Conservation (phyloP, 1,140 invertebrate species). For the Elymnias hypermnestra region DNA sequence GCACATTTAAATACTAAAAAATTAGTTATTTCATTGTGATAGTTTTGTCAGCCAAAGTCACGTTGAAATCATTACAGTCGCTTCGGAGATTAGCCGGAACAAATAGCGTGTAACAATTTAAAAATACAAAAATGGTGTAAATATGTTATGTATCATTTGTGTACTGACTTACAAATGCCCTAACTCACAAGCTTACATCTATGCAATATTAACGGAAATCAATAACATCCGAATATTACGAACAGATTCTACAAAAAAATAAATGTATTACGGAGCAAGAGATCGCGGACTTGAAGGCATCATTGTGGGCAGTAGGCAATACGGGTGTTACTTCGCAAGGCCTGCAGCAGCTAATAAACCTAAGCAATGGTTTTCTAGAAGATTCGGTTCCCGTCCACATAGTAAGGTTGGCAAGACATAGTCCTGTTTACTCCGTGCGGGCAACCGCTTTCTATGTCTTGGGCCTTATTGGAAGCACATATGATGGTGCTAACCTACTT, state of each 20-base stretch:
- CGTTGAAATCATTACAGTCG: too few species aligned
- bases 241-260: conserved; percentile 61
- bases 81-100: too few species aligned
- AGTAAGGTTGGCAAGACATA: conserved; percentile 85
- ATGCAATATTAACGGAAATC: too few species aligned
- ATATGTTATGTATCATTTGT: too few species aligned
- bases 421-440: conserved; percentile 89
- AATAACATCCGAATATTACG: not conserved
- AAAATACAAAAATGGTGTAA: too few species aligned
- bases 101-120: too few species aligned
- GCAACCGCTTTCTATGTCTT: conserved; percentile 93
- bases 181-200: too few species aligned
- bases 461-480: conserved; percentile 88
- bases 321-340: conserved; percentile 86
- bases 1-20: too few species aligned
- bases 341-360: conserved; percentile 79
- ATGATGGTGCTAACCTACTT: conserved; percentile 86
- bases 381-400: conserved; percentile 82
- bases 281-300: conserved; percentile 88
- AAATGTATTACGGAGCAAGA: conserved; percentile 79
- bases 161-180: too few species aligned
- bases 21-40: too few species aligned
- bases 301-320: conserved; percentile 93
- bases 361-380: conserved; percentile 48
- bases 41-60: too few species aligned